Base-by-base conservation (phyloP, 2,888 invertebrate species). In the Cryptus armator region DNA sequence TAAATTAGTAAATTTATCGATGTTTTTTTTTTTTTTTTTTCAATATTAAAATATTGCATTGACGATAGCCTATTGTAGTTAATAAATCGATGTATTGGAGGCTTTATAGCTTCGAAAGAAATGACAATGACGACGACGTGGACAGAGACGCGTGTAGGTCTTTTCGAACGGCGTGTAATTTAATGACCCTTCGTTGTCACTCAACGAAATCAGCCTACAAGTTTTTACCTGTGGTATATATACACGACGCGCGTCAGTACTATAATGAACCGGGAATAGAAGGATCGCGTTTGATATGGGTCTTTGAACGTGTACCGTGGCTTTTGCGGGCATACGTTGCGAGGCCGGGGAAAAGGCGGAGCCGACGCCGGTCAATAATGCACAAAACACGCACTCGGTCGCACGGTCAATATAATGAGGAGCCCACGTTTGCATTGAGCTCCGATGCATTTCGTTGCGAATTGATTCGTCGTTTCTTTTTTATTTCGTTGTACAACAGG, bases 341-440 rank as follows among this genome's bases (percentile, higher is more conserved):
- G 56, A 37, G 51, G 37, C 48, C 19, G 16, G 29, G 43, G 51
- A 62, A 44, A 62, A 67, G 19, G 12, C 56, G 53, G 3, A 56
- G 56, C 32, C 19, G 72, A 56, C 48, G 53, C 56, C 80, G 70
- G 83, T 85, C 83, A 83, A 86, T 86, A 86, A 86, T 81, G 29
- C 51, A 77, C 48, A 67, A 53, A 44, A 10, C 82, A 82, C 72
- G 78, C 66, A 82, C 48, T 37, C 44, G 72, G 62, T 85, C 76
- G 70, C 62, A 80, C 83, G 82, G 80, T 74, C 85, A 80, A 85
- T 77, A 77, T 67, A 64, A 74, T 53, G 53, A 56, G 68, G 72
- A 59, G 29, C 68, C 59, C 16, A 9, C 16, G 44, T n/a, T 48
- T 46, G 19, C 14, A 29, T 67, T 66, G 67, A 46, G 46, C 62